Conservation (phyloP, 1,140 invertebrate species). For the Drosophila ercepeae region DNA sequence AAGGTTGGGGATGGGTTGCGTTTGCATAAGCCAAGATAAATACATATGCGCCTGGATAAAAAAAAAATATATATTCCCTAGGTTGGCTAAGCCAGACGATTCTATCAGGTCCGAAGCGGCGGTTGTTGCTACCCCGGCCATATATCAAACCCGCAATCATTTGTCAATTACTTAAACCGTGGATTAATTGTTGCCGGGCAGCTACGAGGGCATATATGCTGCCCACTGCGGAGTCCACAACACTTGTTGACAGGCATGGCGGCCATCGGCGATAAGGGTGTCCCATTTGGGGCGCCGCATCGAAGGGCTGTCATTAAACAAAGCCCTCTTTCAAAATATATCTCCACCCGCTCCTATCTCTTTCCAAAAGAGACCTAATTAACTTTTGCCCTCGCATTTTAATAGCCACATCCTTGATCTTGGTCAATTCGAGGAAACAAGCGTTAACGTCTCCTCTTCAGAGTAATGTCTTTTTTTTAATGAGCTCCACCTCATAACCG, state of each 20-base stretch:
- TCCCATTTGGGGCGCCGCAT: conserved; percentile 32
- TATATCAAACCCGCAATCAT: conserved; percentile 75
- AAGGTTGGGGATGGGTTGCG: conserved; percentile 10
- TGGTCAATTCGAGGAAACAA: conserved; percentile 12
- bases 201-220: not conserved
- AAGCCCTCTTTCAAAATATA: conserved; percentile 18
- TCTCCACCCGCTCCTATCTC: not conserved
- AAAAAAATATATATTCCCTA: conserved; percentile 8
- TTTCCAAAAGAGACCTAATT: conserved; percentile 23
- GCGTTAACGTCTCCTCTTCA: conserved; percentile 13
- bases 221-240: not conserved
- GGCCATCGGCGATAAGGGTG: conserved; percentile 63
- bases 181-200: conserved; percentile 71
- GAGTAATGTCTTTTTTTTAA: conserved; percentile 39
- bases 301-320: conserved; percentile 65
- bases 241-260: conserved; percentile 52
- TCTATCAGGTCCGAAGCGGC: conserved; percentile 15
- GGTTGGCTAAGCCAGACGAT: conserved; percentile 25
- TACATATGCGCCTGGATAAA: conserved; percentile 6
- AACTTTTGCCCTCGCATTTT: conserved; percentile 28
- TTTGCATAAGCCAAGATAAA: conserved; percentile 59
- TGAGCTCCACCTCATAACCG: conserved; percentile 4
- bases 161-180: conserved; percentile 79
- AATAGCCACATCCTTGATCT: conserved; percentile 48
- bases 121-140: conserved; percentile 41